phyloP scores from a whole-genome alignment of 1,140 invertebrate genomes.

The Drosophila ananassae region DNA sequence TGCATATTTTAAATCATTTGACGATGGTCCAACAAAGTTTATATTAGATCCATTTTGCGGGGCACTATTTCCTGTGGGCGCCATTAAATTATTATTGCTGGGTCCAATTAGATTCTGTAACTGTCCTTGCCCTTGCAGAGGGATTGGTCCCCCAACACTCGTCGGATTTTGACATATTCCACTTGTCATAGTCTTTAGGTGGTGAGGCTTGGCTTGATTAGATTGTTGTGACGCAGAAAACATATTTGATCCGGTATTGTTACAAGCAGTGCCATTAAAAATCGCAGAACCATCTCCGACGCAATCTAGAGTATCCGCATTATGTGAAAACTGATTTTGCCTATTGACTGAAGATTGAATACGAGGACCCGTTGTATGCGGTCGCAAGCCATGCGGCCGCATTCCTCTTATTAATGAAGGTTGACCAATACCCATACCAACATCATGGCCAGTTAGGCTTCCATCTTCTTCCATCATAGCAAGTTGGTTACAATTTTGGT shows the following conservation, averaged over 20 bases:
- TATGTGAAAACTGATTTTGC: constrained; percentile 53
- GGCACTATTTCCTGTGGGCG: constrained; percentile 74
- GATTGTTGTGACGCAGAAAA: constrained; percentile 42
- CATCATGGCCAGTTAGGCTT: constrained; percentile 84
- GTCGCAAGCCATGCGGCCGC: constrained; percentile 65
- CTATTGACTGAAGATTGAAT: constrained; percentile 54
- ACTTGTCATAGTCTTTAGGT: constrained; percentile 48
- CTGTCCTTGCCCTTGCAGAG: constrained; percentile 87
- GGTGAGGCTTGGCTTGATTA: constrained; percentile 47
- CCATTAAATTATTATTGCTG: constrained; percentile 85
- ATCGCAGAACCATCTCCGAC: constrained; percentile 48
- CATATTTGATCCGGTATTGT: constrained; percentile 24
- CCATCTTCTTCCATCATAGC: constrained; percentile 65
- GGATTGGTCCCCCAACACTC: constrained; percentile 77
- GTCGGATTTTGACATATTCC: constrained; percentile 61
- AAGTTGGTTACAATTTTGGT: constrained; percentile 84
- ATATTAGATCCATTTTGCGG: constrained; percentile 71
- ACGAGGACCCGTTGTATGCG: constrained; percentile 49
- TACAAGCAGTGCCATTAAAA: constrained; percentile 44
- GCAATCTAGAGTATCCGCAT: constrained; percentile 61
- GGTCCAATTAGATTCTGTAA: constrained; percentile 39
- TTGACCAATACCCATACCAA: constrained; percentile 83
- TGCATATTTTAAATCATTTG: constrained; percentile 95
- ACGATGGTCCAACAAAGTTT: constrained; percentile 91
- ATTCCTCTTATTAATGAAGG: constrained; percentile 75